phyloP scores from a whole-genome alignment of 2,797 vertebrate genomes.

The Poecilia velifera region DNA sequence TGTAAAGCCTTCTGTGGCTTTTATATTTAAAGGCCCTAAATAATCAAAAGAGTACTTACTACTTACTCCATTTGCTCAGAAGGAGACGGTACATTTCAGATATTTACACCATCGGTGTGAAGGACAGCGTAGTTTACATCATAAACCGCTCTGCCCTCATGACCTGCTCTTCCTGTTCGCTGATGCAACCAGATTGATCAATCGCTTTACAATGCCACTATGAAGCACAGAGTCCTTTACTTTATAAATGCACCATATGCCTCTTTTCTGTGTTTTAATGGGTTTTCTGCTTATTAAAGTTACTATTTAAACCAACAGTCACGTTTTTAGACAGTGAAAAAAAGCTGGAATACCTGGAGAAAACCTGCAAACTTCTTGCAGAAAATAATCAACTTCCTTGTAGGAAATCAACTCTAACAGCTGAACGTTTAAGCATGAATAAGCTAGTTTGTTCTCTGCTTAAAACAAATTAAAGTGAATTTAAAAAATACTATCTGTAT shows the following conservation, averaged over 20 bases:
- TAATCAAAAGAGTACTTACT: neutral
- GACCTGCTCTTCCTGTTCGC: neutral
- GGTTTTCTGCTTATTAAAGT: neutral
- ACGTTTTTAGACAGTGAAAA: neutral
- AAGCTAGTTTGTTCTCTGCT: too few species aligned
- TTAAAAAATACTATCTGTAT: too few species aligned
- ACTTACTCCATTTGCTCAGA: neutral
- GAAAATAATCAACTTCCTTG: neutral
- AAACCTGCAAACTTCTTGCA: neutral
- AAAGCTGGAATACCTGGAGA: neutral
- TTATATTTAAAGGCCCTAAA: neutral
- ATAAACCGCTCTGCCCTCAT: neutral
- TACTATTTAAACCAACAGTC: neutral
- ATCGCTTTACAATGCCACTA: neutral
- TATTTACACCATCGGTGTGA: neutral
- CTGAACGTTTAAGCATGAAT: neutral
- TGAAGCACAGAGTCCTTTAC: neutral
- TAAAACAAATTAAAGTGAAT: too few species aligned
- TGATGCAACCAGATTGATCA: neutral
- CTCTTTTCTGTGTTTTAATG: neutral
- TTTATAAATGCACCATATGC: neutral
- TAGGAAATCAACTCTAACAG: too few species aligned
- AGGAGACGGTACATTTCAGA: neutral
- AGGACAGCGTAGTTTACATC: neutral
- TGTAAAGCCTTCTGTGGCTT: neutral